These are phyloP conservation scores for Loripinus fragilis DNA, from an alignment of 2,888 invertebrate species.

Conservation along the genomic window DNA sequence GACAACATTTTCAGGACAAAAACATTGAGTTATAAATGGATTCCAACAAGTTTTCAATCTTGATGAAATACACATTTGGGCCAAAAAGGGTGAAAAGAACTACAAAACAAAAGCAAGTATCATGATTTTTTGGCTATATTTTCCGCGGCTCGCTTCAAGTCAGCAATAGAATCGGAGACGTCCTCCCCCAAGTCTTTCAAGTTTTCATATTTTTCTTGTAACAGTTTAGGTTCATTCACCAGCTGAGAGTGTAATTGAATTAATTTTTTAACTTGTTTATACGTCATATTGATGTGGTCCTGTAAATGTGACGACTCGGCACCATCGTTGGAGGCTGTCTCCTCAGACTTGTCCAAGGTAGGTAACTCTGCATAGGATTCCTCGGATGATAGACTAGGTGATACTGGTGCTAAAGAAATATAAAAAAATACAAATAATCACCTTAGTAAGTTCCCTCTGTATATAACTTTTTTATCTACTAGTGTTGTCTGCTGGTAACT, in stretches of 20 bases:
- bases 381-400: background rate
- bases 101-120: no score
- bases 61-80: no score
- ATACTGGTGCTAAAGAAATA: conserved; percentile 10
- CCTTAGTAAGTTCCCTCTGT: no score
- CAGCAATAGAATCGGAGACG: conserved; percentile 47
- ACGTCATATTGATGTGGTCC: conserved; percentile 34
- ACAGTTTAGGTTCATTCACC: conserved; percentile 38
- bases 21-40: no score
- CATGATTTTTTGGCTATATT: conserved; percentile 28
- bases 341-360: conserved; percentile 18
- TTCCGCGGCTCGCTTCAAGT: conserved; percentile 53
- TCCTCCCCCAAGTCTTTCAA: conserved; percentile 49
- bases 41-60: no score
- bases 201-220: conserved; percentile 49
- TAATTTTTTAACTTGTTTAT: conserved; percentile 41
- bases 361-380: conserved; percentile 16
- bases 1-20: no score
- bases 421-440: no score
- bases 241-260: conserved; percentile 41
- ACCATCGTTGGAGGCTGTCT: conserved; percentile 3
- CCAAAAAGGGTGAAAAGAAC: no score
- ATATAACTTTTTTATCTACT: no score
- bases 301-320: background rate
- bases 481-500: no score